Conservation (phyloP, 2,888 invertebrate genomes). For the Drosophila villosipedis region DNA sequence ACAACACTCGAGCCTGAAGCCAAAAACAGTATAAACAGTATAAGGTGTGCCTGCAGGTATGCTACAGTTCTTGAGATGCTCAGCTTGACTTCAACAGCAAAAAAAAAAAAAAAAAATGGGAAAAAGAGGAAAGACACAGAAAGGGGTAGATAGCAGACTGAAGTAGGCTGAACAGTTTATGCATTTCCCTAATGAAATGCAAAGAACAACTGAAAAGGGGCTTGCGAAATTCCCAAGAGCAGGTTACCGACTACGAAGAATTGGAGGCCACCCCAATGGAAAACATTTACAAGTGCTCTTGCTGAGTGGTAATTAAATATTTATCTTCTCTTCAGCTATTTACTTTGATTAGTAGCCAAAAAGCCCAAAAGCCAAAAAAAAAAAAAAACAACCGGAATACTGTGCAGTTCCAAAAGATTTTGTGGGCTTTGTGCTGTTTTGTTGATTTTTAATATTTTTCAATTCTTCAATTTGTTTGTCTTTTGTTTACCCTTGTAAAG, state of each 20-base stretch:
- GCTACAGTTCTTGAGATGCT: constrained; percentile 47
- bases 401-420: background rate
- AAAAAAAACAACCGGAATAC: background rate
- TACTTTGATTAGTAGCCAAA: constrained; percentile 69
- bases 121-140: background rate
- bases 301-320: constrained; percentile 73
- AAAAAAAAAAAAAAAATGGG: background rate
- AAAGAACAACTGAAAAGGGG: constrained; percentile 53
- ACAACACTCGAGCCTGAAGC: constrained; percentile 21
- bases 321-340: constrained; percentile 66
- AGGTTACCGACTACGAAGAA: constrained; percentile 29
- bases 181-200: constrained; percentile 72
- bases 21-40: background rate
- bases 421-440: constrained; percentile 4
- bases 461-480: constrained; percentile 39
- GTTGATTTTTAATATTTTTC: constrained; percentile 54
- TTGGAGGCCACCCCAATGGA: constrained; percentile 25
- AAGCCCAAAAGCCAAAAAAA: constrained; percentile 19
- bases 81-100: constrained; percentile 14
- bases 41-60: constrained; percentile 18
- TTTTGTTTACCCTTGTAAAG: constrained; percentile 13
- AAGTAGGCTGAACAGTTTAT: constrained; percentile 46
- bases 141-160: background rate
- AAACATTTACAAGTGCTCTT: constrained; percentile 51
- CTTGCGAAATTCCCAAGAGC: constrained; percentile 32